Evolutionary conservation across 1,140 invertebrate genomes (phyloP).

Genomic region (Drosophila ohnishii): DNA sequence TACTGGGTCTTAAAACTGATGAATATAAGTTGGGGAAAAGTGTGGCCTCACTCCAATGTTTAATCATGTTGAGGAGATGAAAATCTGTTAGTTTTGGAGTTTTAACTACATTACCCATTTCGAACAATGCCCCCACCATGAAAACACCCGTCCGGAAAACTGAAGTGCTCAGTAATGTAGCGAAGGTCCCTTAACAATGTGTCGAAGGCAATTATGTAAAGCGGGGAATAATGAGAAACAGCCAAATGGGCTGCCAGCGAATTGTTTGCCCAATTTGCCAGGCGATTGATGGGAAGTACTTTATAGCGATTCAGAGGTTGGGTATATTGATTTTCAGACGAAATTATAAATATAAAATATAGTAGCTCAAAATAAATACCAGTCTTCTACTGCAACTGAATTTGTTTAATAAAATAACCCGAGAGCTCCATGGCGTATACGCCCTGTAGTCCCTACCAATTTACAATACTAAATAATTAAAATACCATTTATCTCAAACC

Average conservation of each 20-base stretch:
- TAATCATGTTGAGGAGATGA: not conserved
- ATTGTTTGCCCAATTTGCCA: slow-evolving; percentile 52
- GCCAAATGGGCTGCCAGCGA: slow-evolving; percentile 24
- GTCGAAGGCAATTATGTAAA: slow-evolving; percentile 62
- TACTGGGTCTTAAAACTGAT: not conserved
- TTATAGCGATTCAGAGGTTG: not conserved
- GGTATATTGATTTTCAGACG: slow-evolving; percentile 2
- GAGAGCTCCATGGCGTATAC: not conserved
- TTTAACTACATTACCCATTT: not conserved
- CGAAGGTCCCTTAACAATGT: slow-evolving; percentile 11
- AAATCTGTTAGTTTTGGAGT: not conserved
- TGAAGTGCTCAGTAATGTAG: not conserved
- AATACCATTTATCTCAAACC: too few species aligned
- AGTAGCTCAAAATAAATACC: not conserved
- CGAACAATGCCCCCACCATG: not conserved
- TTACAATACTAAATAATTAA: not conserved
- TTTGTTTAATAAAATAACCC: not conserved
- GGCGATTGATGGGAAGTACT: slow-evolving; percentile 15
- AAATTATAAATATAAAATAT: not conserved
- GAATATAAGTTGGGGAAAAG: too few species aligned
- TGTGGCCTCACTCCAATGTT: not conserved
- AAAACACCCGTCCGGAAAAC: not conserved
- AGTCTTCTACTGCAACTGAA: not conserved
- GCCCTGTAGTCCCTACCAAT: not conserved
- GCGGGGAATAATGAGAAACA: slow-evolving; percentile 53